Conservation (phyloP, 2,888 invertebrate genomes). For the Spisula solida region DNA sequence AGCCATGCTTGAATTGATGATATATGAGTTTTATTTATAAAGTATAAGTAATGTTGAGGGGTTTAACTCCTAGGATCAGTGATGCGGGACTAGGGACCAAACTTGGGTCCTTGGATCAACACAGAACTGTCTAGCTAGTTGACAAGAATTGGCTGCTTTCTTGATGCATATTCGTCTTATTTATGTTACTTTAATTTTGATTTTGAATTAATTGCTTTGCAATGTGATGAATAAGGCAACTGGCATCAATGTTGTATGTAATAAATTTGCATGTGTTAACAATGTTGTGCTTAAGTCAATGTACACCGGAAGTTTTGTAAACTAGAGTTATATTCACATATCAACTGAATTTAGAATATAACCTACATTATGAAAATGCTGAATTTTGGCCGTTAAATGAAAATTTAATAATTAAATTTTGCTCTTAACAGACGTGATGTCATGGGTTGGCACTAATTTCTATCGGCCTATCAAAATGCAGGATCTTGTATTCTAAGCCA, state of each 20-base stretch:
- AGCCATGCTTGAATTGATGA: too few relatives aligned
- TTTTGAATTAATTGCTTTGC: background rate
- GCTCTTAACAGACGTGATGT: too few relatives aligned
- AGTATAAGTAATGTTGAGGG: too few relatives aligned
- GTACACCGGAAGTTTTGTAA: background rate
- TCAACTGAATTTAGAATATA: too few relatives aligned
- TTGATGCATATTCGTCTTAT: background rate
- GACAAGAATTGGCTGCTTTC: background rate
- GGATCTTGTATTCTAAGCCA: too few relatives aligned
- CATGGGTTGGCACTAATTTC: too few relatives aligned
- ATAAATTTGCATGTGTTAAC: constrained; percentile 2
- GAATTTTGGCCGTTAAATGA: too few relatives aligned
- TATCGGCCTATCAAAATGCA: too few relatives aligned
- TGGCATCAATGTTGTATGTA: constrained; percentile 9
- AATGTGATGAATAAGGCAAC: background rate
- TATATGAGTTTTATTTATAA: too few relatives aligned
- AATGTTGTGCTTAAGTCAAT: background rate
- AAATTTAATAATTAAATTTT: too few relatives aligned
- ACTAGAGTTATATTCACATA: background rate
- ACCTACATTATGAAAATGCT: too few relatives aligned
- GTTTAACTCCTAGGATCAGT: background rate
- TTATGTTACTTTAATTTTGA: background rate
- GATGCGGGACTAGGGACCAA: background rate
- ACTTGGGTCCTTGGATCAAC: background rate
- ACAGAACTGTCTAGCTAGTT: background rate